Percentiles rank a stretch among this genome's conserved stretches.
Evolutionary conservation across 2,888 invertebrate genomes (phyloP).

Genomic region (Latheticus oryzae): DNA sequence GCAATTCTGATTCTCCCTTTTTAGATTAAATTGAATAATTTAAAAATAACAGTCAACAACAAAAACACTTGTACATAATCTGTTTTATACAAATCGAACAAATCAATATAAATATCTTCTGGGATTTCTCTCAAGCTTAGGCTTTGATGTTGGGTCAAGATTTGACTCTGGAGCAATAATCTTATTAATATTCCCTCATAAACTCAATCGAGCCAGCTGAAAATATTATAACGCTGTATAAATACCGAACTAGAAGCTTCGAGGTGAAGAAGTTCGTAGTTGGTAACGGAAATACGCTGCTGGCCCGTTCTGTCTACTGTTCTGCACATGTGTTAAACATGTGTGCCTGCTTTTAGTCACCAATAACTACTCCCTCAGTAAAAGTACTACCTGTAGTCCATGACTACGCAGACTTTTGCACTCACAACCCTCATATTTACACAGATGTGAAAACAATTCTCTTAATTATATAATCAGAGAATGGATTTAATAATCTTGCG

Average conservation of each 20-base stretch:
- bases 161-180: conserved; percentile 26
- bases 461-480: conserved; percentile 7
- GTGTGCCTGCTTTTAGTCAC: conserved; percentile 54
- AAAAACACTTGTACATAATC: conserved; percentile 23
- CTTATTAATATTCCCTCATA: conserved; percentile 29
- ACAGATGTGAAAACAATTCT: conserved; percentile 1
- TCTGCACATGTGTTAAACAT: conserved; percentile 56
- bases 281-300: conserved; percentile 43
- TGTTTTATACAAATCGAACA: conserved; percentile 16
- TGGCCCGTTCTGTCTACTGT: conserved; percentile 43
- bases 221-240: conserved; percentile 34
- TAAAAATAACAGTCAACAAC: conserved; percentile 22
- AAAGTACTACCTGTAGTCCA: conserved; percentile 29
- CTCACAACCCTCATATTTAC: conserved; percentile 19
- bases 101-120: too few relatives aligned
- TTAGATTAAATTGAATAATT: conserved; percentile 36
- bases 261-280: conserved; percentile 34
- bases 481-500: conserved; percentile 11
- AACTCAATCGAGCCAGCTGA: conserved; percentile 11
- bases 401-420: conserved; percentile 30
- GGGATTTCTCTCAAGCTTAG: conserved; percentile 14
- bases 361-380: conserved; percentile 41
- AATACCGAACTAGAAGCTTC: conserved; percentile 27
- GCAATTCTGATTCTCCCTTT: conserved; percentile 36
- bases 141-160: conserved; percentile 30